Evolutionary conservation across 2,113 vertebrate genomes (phyloP).

Genomic region (Pelusios castaneus): DNA sequence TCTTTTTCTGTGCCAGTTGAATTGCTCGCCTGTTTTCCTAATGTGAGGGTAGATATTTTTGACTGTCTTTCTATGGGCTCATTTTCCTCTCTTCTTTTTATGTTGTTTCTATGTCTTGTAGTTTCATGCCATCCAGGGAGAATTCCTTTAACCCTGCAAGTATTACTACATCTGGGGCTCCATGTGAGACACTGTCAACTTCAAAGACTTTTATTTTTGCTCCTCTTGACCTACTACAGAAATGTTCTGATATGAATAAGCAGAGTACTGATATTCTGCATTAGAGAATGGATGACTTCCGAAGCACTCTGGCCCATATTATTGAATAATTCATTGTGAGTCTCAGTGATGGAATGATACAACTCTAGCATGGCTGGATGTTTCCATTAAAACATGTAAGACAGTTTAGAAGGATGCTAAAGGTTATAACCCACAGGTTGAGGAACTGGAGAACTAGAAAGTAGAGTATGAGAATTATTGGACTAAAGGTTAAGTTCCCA

Average conservation of each 20-base stretch:
- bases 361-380: neutral
- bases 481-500: neutral
- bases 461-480: neutral
- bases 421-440: neutral
- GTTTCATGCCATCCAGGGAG: neutral
- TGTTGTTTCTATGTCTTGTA: neutral
- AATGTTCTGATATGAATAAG: rapidly evolving
- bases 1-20: neutral
- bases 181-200: neutral
- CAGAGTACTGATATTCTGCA: neutral
- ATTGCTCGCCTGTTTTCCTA: neutral
- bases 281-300: neutral
- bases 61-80: neutral
- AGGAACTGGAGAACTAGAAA: neutral
- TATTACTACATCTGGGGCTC: neutral
- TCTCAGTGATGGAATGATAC: neutral
- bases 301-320: neutral
- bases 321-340: neutral
- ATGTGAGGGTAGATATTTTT: neutral
- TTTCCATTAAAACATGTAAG: neutral
- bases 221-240: rapidly evolving
- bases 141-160: neutral
- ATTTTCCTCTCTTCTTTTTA: neutral
- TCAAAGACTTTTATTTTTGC: neutral
- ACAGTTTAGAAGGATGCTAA: neutral